Evolutionary conservation across 2,797 vertebrate species (phyloP).

Genomic region (Alfaro cultratus): DNA sequence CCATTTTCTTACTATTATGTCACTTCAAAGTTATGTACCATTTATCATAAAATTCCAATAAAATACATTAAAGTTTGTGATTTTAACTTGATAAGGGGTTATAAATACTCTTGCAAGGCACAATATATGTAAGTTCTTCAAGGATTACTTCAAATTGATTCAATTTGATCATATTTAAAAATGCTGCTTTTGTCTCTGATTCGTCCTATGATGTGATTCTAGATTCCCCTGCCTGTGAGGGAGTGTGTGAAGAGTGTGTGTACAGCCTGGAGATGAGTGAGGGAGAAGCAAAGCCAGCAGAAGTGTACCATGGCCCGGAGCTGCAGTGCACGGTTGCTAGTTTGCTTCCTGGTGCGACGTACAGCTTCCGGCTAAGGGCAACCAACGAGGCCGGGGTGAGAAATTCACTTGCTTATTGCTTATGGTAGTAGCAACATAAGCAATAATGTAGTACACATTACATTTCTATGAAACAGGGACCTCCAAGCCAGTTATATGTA

Average conservation of each 20-base stretch:
- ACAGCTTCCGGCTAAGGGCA: conserved; percentile 89
- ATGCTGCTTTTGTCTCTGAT: neutral
- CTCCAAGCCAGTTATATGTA: neutral
- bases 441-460: neutral
- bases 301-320: conserved; percentile 89
- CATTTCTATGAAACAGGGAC: neutral
- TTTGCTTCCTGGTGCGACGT: conserved; percentile 91
- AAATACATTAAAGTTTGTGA: neutral
- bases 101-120: neutral
- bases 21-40: neutral
- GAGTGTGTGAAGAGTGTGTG: conserved; percentile 83
- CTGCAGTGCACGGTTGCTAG: conserved; percentile 90
- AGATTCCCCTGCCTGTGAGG: conserved; percentile 79
- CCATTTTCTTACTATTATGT: neutral
- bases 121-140: neutral
- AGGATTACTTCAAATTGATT: neutral
- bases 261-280: conserved; percentile 95
- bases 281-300: conserved; percentile 77
- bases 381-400: conserved; percentile 93
- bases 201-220: neutral
- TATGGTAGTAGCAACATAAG: neutral
- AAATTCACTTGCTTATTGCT: conserved; percentile 17
- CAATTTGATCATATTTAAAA: conserved; percentile 4
- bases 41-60: too few species aligned
- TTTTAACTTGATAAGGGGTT: neutral